Evolutionary conservation across 1,140 invertebrate species (phyloP).

Genomic region (Ylistrum balloti): DNA sequence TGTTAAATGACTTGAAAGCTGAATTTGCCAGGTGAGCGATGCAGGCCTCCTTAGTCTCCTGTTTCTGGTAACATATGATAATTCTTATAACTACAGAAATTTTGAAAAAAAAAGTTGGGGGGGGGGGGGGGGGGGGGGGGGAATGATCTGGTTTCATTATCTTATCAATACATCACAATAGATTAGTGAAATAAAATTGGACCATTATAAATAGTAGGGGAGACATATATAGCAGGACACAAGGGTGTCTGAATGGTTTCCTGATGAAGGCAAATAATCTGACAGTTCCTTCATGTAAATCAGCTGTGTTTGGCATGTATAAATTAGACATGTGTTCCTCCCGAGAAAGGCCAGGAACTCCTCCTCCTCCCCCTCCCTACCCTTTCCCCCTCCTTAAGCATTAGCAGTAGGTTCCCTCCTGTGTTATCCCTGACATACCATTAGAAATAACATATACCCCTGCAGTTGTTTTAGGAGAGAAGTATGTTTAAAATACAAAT

Average conservation of each 20-base stretch:
- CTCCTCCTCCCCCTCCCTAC: too few relatives aligned
- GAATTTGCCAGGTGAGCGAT: too few relatives aligned
- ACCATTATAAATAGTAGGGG: background rate
- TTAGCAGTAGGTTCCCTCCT: background rate
- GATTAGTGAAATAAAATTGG: background rate
- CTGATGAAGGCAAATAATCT: background rate
- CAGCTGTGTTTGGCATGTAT: constrained; percentile 29
- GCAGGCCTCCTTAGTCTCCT: too few relatives aligned
- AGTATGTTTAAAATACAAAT: constrained; percentile 5
- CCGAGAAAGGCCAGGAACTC: background rate
- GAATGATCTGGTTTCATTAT: too few relatives aligned
- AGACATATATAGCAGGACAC: background rate
- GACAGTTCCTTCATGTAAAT: constrained; percentile 18
- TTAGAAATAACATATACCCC: constrained; percentile 27
- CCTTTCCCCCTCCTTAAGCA: too few relatives aligned
- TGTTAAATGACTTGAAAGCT: too few relatives aligned
- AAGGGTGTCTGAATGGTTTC: background rate
- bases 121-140: too few relatives aligned
- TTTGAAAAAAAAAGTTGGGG: too few relatives aligned
- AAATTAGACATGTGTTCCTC: background rate
- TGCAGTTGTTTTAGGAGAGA: constrained; percentile 1
- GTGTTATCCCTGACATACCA: background rate
- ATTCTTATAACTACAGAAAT: too few relatives aligned
- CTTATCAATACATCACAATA: too few relatives aligned
- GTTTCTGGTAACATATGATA: too few relatives aligned